These are phyloP conservation scores for Sphinx pinastri DNA, from an alignment of 2,888 invertebrate species.

Conservation along the genomic window DNA sequence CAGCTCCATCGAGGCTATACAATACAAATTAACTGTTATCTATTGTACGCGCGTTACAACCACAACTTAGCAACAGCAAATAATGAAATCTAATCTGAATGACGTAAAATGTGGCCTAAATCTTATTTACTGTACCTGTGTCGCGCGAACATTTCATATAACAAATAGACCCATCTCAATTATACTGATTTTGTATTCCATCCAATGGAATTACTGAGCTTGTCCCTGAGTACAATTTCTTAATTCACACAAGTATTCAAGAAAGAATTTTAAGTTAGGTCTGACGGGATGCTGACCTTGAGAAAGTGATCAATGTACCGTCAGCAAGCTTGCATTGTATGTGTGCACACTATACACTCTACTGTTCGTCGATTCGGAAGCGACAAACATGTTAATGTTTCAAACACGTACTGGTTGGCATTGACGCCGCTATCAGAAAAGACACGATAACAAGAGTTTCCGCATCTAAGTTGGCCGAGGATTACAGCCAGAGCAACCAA, in stretches of 20 bases:
- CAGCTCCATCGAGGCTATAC: neutral
- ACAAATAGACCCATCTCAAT: neutral
- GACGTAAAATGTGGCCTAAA: constrained; percentile 8
- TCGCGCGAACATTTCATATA: neutral
- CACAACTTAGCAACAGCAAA: constrained; percentile 27
- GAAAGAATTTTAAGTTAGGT: too few relatives aligned
- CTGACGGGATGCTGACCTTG: too few relatives aligned
- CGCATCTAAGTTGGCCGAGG: neutral
- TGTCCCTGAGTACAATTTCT: too few relatives aligned
- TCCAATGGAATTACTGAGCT: too few relatives aligned
- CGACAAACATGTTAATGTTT: constrained; percentile 2
- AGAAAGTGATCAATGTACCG: too few relatives aligned
- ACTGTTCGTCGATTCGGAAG: neutral
- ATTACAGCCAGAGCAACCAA: neutral
- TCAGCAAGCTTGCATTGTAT: too few relatives aligned
- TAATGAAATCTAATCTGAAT: constrained; percentile 28
- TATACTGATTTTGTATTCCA: neutral
- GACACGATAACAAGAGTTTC: neutral
- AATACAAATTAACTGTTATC: neutral
- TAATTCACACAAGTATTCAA: too few relatives aligned
- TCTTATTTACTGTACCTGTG: neutral
- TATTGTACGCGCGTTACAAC: neutral
- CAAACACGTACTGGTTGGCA: constrained; percentile 19
- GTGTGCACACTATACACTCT: too few relatives aligned
- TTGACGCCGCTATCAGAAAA: constrained; percentile 20